A percentile compares a stretch with the other conserved stretches of the same genome.
Conservation (phyloP, 2,888 invertebrate species). For the Elysia crispata region DNA sequence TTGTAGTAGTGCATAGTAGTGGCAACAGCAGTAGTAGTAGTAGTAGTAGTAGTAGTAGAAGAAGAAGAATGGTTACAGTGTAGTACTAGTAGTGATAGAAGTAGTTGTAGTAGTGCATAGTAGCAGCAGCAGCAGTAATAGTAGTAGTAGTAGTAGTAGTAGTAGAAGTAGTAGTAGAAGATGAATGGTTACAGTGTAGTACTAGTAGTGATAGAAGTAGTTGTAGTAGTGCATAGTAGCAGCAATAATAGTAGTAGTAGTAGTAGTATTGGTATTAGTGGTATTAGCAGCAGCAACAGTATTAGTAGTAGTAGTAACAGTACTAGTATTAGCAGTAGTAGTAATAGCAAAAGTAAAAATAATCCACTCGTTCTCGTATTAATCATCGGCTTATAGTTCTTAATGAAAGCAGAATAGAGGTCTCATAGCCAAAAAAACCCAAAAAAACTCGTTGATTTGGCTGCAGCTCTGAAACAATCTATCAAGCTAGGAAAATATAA, state of each 20-base stretch:
- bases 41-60: conserved; percentile 17
- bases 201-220: conserved; percentile 26
- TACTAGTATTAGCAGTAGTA: too few species aligned
- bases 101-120: conserved; percentile 13
- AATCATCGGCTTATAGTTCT: too few species aligned
- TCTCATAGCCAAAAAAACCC: too few species aligned
- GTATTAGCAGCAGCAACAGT: background rate
- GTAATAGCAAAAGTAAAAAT: too few species aligned
- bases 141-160: conserved; percentile 32
- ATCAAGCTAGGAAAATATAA: too few species aligned
- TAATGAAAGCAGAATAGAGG: too few species aligned
- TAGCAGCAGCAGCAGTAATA: conserved; percentile 23
- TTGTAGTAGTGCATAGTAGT: background rate
- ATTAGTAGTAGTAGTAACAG: background rate
- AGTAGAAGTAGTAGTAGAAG: conserved; percentile 16
- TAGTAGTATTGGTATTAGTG: background rate
- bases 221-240: conserved; percentile 27
- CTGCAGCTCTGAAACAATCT: too few species aligned
- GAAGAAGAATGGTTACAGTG: background rate
- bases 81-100: conserved; percentile 21
- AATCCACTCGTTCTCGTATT: too few species aligned
- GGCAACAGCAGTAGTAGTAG: conserved; percentile 2
- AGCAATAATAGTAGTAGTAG: conserved; percentile 32
- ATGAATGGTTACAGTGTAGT: background rate
- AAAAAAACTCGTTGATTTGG: too few species aligned